Percentiles rank a stretch among this genome's conserved stretches.
These are phyloP conservation scores for Psilopogon haemacephalus DNA, from an alignment of 2,113 vertebrate genomes.

Conservation along the genomic window DNA sequence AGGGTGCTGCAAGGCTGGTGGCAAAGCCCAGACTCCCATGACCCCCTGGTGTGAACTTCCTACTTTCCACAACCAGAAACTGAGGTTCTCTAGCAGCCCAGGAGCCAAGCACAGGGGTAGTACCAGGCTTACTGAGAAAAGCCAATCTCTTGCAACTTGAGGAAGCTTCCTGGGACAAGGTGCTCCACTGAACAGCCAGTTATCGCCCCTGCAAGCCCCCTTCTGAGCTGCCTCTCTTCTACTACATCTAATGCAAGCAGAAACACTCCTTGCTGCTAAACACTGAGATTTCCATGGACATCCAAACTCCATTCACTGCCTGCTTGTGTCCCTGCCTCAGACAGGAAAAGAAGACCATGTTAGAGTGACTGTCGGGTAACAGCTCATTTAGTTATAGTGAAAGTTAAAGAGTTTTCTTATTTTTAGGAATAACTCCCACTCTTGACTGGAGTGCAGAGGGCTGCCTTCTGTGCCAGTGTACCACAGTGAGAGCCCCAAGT, in stretches of 20 bases:
- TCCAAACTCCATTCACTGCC: background rate
- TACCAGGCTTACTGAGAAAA: background rate
- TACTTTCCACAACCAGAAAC: background rate
- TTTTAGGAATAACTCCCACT: background rate
- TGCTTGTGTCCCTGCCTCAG: background rate
- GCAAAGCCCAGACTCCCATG: background rate
- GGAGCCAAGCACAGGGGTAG: background rate
- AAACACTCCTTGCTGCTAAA: background rate
- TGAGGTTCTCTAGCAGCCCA: background rate
- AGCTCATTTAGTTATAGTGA: background rate
- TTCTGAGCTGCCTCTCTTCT: background rate
- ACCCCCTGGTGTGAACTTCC: background rate
- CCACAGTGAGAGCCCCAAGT: background rate
- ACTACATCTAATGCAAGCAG: background rate
- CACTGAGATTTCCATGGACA: rapidly evolving
- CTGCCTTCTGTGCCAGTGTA: background rate
- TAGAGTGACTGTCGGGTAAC: background rate
- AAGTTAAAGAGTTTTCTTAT: background rate
- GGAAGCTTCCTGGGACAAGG: background rate
- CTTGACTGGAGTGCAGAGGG: background rate
- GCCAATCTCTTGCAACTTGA: background rate
- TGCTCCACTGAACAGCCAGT: background rate
- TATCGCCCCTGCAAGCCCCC: rapidly evolving
- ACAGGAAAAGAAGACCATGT: background rate
- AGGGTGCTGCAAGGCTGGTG: background rate